These are phyloP conservation scores for Sinelater perroti DNA, from an alignment of 2,888 invertebrate species.

Conservation along the genomic window DNA sequence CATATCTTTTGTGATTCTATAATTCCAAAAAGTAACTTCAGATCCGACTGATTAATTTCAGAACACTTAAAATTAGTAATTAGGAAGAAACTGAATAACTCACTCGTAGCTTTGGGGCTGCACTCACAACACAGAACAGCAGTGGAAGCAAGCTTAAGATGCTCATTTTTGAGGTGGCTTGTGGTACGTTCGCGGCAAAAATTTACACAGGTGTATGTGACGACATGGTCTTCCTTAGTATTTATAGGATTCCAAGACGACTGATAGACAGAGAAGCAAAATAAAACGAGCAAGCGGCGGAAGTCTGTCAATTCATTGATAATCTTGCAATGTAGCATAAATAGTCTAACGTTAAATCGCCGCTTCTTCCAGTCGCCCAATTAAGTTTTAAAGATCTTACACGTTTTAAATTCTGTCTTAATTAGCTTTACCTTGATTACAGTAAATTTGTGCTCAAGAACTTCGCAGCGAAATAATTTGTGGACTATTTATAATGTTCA, in stretches of 20 bases:
- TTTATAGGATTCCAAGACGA: conserved; percentile 42
- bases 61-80: no score
- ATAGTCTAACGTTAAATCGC: conserved; percentile 7
- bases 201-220: conserved; percentile 40
- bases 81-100: no score
- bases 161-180: conserved; percentile 46
- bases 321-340: conserved; percentile 24
- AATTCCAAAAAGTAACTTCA: no score
- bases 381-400: background rate
- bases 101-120: conserved; percentile 56
- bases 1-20: no score
- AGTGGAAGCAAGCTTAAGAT: conserved; percentile 47
- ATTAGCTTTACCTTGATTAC: no score
- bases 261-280: conserved; percentile 24
- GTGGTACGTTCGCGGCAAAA: conserved; percentile 20
- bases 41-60: no score
- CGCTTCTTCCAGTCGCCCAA: conserved; percentile 6
- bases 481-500: no score
- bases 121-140: conserved; percentile 50
- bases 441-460: no score
- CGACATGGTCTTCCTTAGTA: conserved; percentile 32
- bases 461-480: no score
- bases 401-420: background rate
- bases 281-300: conserved; percentile 41
- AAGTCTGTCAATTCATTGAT: conserved; percentile 41